Base-by-base conservation (phyloP, 2,797 vertebrate species). In the Periophthalmus magnuspinnatus region DNA sequence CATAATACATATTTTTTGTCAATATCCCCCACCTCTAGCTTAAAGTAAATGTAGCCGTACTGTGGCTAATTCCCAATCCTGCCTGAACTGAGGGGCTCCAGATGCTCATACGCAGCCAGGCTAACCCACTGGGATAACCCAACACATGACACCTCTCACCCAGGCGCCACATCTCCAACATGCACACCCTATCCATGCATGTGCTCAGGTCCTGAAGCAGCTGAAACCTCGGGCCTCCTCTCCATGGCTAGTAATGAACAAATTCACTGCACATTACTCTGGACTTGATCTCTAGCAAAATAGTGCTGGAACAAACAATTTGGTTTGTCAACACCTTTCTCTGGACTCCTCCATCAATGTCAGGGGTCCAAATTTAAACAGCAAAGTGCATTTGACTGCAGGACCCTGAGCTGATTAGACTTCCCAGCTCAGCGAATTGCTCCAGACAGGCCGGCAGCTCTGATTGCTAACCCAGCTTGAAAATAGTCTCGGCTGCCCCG, bases 261-360 rank as follows among this genome's bases (percentile, higher is more conserved):
- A 98, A 98, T 99, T 97, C 97, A 97, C 96, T 95, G 96, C 90
- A 83, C 96, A 98, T 99, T 98, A 99, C 97, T 96, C 94, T 95
- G 95, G 95, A 97, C 97, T 97, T 98, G 97, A 98, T 99, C 97
- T 97, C 96, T 95, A 93, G 96, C 95, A 98, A 99, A 99, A 99
- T 97, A 98, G 95, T 96, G 95, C 95, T 98, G 96, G 95, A 97
- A 95, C 97, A 98, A 97, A 98, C 97, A 98, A 99, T 99, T 98
- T 98, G 96, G 97, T 98, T 99, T 99, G 97, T 99, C 97, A 98
- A 98, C 97, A 97, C 95, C 96, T 99, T 97, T 99, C 95, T 94
- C 95, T 94, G 94, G 95, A 95, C 95, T 99, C 97, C 94, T 99
- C 97, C 97, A 99, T 99, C 97, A 99, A 96, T 97, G 97, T 96